Conservation (phyloP, 2,888 invertebrate genomes). For the Ophion slaviceki region DNA sequence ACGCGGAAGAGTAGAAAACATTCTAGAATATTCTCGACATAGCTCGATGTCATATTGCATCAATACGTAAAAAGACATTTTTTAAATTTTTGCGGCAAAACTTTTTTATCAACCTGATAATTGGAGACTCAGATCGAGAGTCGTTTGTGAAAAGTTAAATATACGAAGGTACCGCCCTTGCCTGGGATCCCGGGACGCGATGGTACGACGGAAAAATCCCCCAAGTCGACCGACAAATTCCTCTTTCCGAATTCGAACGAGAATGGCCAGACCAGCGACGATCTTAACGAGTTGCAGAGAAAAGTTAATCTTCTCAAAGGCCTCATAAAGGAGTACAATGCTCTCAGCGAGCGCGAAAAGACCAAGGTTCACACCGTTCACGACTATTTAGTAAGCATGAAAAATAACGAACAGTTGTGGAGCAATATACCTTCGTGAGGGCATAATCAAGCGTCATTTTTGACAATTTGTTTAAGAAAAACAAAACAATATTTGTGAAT, state of each 20-base stretch:
- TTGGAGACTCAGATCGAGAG: neutral
- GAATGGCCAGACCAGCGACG: constrained; percentile 13
- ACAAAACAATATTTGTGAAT: no score
- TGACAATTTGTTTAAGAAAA: no score
- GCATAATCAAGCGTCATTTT: no score
- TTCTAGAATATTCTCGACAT: no score
- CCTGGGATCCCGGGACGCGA: constrained; percentile 50
- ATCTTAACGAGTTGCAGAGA: constrained; percentile 70
- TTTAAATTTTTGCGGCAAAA: no score
- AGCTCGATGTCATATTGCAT: no score
- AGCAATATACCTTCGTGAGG: no score
- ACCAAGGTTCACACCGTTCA: constrained; percentile 75
- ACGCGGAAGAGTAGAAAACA: no score
- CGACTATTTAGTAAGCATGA: constrained; percentile 75
- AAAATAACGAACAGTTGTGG: neutral
- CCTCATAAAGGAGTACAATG: constrained; percentile 75
- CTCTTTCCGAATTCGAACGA: constrained; percentile 62
- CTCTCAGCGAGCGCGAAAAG: constrained; percentile 72
- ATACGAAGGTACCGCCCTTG: constrained; percentile 64
- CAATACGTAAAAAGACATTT: no score
- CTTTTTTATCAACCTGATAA: no score
- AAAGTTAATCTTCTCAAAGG: constrained; percentile 72
- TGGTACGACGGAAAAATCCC: constrained; percentile 30
- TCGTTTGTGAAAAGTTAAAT: neutral
- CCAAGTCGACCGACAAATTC: constrained; percentile 64